Percentiles rank a stretch among this genome's conserved stretches.
Evolutionary conservation across 2,888 invertebrate species (phyloP).

Genomic region (Prenolepis imparis): DNA sequence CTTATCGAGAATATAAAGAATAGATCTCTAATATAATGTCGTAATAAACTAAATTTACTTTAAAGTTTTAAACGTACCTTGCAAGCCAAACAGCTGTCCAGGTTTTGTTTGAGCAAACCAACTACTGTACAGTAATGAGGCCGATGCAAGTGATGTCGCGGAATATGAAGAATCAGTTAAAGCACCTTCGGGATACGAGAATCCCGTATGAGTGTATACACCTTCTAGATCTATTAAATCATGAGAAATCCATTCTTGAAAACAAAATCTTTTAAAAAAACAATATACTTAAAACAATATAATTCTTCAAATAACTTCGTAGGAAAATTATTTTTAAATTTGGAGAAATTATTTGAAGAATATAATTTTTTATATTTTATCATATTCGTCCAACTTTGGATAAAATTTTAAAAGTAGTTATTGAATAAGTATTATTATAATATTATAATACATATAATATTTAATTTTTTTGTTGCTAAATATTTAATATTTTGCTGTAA

Average conservation of each 20-base stretch:
- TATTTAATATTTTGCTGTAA: not conserved
- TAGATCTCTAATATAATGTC: not conserved
- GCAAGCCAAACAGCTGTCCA: conserved; percentile 88
- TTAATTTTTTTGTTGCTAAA: not conserved
- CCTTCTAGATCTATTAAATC: conserved; percentile 64
- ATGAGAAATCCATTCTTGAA: not conserved
- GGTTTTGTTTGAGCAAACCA: conserved; percentile 85
- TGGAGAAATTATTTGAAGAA: not conserved
- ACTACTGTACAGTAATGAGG: conserved; percentile 83
- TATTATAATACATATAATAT: not conserved
- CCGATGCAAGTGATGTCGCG: conserved; percentile 83
- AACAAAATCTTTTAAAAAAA: not conserved
- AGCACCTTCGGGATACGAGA: conserved; percentile 73
- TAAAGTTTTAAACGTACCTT: conserved; percentile 87
- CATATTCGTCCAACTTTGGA: not conserved
- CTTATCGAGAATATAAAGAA: not conserved
- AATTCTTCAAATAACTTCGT: not conserved
- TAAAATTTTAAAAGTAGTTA: not conserved
- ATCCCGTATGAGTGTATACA: conserved; percentile 68
- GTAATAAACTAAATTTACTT: not conserved
- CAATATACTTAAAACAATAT: not conserved
- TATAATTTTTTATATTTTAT: not conserved
- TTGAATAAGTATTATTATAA: not conserved
- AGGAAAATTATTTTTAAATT: not conserved
- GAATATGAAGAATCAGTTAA: conserved; percentile 80